Base-by-base conservation (phyloP, 2,888 invertebrate genomes). In the Hedychridium roseum region DNA sequence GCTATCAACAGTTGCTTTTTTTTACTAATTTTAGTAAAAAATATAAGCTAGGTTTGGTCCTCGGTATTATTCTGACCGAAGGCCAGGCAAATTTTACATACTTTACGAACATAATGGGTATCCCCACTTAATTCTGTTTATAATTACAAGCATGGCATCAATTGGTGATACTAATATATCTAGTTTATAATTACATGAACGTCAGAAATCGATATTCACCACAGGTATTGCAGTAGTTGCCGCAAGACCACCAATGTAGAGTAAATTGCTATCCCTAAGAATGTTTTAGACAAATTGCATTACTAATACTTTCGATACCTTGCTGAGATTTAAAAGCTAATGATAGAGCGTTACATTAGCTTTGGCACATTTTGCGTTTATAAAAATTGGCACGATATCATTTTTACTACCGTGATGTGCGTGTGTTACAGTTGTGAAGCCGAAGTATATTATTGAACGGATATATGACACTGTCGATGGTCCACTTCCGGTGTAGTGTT, bases 21-120 rank as follows among this genome's bases (percentile, higher is more conserved):
- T n/a, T n/a, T n/a, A n/a, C n/a, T n/a, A 50, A 54, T 51, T 46
- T 66, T 55, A 50, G 59, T 68, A 66, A 67, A 68, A 68, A 68
- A 68, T 68, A 68, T 65, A 67, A 68, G 68, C 66, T 68, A 67
- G 57, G 60, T 68, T 71, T 70, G 70, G 70, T 71, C 70, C 70
- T 66, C 68, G 64, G 67, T 68, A 56, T 57, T 57, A 62, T 62
- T 64, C 65, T 66, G 69, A 70, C 64, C 68, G 58, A 60, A 71
- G 64, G 68, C 68, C 71, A 70, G 64, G 64, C 66, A 65, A 61
- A 64, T 57, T 64, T 61, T 61, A 64, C 43, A 57, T 15, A 48
- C 5, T n/a, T n/a, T n/a, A n/a, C n/a, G n/a, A n/a, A n/a, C n/a
- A n/a, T n/a, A n/a, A n/a, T n/a, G n/a, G n/a, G n/a, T n/a, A n/a